Base-by-base conservation (phyloP, 2,888 invertebrate genomes). In the Drosophila demipolita region DNA sequence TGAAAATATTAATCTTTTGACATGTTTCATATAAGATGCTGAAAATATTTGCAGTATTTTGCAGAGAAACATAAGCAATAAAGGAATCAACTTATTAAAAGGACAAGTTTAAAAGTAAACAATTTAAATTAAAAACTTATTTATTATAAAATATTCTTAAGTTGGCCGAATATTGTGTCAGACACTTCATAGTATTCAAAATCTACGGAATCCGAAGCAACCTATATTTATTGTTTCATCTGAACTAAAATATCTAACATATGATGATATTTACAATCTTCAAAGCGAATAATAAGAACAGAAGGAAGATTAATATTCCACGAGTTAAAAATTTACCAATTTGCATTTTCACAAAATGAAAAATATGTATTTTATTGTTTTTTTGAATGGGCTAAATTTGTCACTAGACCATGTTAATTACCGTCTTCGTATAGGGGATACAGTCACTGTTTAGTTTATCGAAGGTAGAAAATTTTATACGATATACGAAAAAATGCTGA, bases 1-100 rank as follows among this genome's bases (percentile, higher is more conserved):
- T 36, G 29, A 42, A 55, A 59, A 20, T 35, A 8, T 50, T 6
- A 15, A 55, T 3, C 32, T 64, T 57, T 54, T 26, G 38, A 53
- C 40, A 32, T 62, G 67, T 82, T 66, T 75, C 64, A 69, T 78
- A 76, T 66, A 73, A 40, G 33, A 64, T 45, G 67, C 78, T 60
- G 75, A 40, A 66, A 38, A 59, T 80, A 75, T 83, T 66, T 70
- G 73, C 65, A 78, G 71, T 48, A 42, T 50, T 66, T 66, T 36
- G 45, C 49, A 54, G 20, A 61, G 29, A 67, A 65, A 49, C 45
- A 54, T 61, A 32, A 49, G 12, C 50, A 60, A 35, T 49, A 59
- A 60, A 73, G 69, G 54, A 72, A 72, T 57, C 59, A 73, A 71
- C 54, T 71, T 73, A 63, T 53, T 55, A 65, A 57, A 42, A 55